phyloP scores from a whole-genome alignment of 2,797 vertebrate species.

The Gymnoscopelus microlampas region DNA sequence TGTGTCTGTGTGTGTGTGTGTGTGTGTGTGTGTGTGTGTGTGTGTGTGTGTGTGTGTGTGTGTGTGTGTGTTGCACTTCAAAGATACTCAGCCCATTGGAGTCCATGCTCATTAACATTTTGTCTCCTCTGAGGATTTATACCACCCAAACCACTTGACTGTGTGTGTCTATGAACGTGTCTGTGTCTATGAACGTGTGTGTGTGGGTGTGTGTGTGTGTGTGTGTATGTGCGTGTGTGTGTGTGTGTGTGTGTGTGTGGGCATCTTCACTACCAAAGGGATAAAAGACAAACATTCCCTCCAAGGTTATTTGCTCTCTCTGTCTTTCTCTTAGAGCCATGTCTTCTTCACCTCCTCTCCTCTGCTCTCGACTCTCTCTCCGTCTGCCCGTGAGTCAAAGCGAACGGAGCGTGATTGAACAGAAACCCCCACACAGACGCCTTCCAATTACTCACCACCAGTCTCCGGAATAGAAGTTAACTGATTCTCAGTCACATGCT shows the following conservation, averaged over 20 bases:
- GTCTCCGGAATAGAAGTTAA: too few species aligned
- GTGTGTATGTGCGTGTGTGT: neutral
- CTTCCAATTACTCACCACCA: too few species aligned
- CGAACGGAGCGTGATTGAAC: conserved; percentile 12
- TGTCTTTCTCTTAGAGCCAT: conserved; percentile 27
- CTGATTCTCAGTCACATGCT: too few species aligned
- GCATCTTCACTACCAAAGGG: conserved; percentile 33
- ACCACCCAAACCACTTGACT: conserved; percentile 53
- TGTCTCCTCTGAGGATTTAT: conserved; percentile 53
- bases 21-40: neutral
- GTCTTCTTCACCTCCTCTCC: neutral
- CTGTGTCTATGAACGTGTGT: neutral
- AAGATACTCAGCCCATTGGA: conserved; percentile 55
- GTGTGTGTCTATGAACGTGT: conserved; percentile 45
- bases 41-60: neutral
- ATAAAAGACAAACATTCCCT: conserved; percentile 43
- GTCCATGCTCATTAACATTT: conserved; percentile 57
- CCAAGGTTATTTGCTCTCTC: conserved; percentile 50
- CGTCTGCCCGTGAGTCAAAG: conserved; percentile 1
- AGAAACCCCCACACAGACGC: neutral
- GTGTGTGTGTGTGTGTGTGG: neutral
- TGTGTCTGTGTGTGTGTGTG: conserved; percentile 27
- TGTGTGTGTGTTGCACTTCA: conserved; percentile 50
- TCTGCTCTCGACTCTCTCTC: conserved; percentile 4
- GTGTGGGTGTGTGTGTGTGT: too few species aligned